Conservation (phyloP, 2,113 vertebrate species). For the Brachyhypopomus occidentalis region DNA sequence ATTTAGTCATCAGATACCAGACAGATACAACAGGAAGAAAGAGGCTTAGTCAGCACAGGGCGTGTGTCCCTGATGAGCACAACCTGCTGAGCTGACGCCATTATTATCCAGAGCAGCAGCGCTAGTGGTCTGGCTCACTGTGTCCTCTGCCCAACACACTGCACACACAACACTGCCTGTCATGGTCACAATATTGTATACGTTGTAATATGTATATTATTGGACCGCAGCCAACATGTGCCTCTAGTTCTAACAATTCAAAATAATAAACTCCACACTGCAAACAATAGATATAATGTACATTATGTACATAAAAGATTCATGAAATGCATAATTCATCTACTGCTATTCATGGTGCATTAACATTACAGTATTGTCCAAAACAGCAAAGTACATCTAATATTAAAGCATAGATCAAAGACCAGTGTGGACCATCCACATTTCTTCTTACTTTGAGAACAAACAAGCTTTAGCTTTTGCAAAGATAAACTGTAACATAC, state of each 20-base stretch:
- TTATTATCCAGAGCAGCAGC: constrained; percentile 8
- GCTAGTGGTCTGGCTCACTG: neutral
- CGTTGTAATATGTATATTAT: neutral
- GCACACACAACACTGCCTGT: neutral
- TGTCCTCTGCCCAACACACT: neutral
- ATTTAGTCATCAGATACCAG: constrained; percentile 50
- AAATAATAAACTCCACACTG: constrained; percentile 2
- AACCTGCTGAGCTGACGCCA: constrained; percentile 14
- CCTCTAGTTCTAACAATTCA: neutral
- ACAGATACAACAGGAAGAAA: constrained; percentile 42
- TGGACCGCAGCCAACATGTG: too few relatives aligned
- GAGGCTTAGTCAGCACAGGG: constrained; percentile 42
- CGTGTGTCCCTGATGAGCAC: constrained; percentile 24
- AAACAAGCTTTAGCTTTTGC: neutral
- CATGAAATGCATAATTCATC: neutral
- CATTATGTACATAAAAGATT: constrained; percentile 5
- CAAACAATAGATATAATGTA: constrained; percentile 18
- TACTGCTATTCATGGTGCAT: neutral
- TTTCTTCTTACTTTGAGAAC: neutral
- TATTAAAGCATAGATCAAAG: neutral
- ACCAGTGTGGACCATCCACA: neutral
- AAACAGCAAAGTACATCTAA: neutral
- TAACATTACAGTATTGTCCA: neutral
- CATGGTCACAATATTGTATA: neutral
- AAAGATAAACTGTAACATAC: neutral